These are phyloP conservation scores for Zingel zingel DNA, from an alignment of 2,113 vertebrate species.

Conservation along the genomic window DNA sequence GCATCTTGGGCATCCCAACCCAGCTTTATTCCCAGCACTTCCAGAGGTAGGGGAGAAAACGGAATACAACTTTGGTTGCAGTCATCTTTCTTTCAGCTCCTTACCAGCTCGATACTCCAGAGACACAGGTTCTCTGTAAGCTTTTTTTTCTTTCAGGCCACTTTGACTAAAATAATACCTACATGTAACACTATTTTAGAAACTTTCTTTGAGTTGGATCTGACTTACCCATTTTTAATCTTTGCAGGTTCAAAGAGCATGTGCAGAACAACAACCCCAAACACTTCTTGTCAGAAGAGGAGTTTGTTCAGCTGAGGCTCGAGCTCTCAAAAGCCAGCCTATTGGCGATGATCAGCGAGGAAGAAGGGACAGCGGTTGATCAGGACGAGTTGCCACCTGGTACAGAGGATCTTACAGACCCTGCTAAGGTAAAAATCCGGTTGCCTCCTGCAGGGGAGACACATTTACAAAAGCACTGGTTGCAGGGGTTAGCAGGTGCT, in stretches of 20 bases:
- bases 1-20: constrained; percentile 95
- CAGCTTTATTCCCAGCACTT: constrained; percentile 98
- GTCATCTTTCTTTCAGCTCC: neutral
- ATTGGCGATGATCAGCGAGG: constrained; percentile 83
- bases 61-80: neutral
- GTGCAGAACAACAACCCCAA: constrained; percentile 95
- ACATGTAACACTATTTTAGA: neutral
- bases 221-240: neutral
- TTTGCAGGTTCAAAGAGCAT: constrained; percentile 94
- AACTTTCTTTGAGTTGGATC: neutral
- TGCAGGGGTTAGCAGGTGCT: constrained; percentile 66
- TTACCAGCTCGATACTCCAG: neutral
- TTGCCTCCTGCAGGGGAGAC: constrained; percentile 3
- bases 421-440: constrained; percentile 89
- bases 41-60: constrained; percentile 87
- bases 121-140: neutral
- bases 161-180: neutral
- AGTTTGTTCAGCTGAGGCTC: constrained; percentile 93
- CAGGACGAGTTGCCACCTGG: constrained; percentile 91
- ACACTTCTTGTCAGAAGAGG: constrained; percentile 92
- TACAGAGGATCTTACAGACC: constrained; percentile 93
- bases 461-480: constrained; percentile 38
- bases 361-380: constrained; percentile 75
- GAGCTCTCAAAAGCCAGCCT: constrained; percentile 91
- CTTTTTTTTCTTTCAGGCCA: no score